These are phyloP conservation scores for Cryptotis parvus DNA, from an alignment of 2,113 vertebrate genomes.

Conservation along the genomic window DNA sequence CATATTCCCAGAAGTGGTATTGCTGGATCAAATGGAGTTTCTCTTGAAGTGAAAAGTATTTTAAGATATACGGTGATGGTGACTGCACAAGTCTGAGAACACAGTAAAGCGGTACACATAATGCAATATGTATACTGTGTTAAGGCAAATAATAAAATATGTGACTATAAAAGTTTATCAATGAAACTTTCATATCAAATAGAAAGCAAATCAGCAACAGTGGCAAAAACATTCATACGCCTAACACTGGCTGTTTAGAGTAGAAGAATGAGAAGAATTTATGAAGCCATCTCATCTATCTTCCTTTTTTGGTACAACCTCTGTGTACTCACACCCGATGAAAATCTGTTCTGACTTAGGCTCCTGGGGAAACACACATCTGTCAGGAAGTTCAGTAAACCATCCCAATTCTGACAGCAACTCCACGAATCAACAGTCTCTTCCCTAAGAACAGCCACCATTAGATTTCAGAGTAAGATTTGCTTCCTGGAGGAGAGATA, in stretches of 20 bases:
- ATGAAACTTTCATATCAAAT: not conserved
- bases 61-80: slow-evolving; percentile 16
- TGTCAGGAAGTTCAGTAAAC: not conserved
- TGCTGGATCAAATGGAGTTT: too few relatives aligned
- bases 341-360: slow-evolving; percentile 9
- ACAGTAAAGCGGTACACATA: not conserved
- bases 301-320: not conserved
- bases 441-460: not conserved
- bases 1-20: too few relatives aligned
- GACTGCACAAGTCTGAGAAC: not conserved
- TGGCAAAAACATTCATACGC: not conserved
- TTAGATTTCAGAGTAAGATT: slow-evolving; percentile 46
- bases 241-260: not conserved
- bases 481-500: not conserved
- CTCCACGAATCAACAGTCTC: not conserved
- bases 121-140: too few relatives aligned
- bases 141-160: too few relatives aligned
- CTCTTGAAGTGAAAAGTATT: not conserved
- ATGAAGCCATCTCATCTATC: not conserved
- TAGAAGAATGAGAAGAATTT: not conserved
- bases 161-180: not conserved
- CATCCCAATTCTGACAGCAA: slow-evolving; percentile 32
- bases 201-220: not conserved
- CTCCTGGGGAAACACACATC: not conserved
- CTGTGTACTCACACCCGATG: not conserved